phyloP scores from a whole-genome alignment of 1,140 invertebrate species.

The Polypedilum vanderplanki region DNA sequence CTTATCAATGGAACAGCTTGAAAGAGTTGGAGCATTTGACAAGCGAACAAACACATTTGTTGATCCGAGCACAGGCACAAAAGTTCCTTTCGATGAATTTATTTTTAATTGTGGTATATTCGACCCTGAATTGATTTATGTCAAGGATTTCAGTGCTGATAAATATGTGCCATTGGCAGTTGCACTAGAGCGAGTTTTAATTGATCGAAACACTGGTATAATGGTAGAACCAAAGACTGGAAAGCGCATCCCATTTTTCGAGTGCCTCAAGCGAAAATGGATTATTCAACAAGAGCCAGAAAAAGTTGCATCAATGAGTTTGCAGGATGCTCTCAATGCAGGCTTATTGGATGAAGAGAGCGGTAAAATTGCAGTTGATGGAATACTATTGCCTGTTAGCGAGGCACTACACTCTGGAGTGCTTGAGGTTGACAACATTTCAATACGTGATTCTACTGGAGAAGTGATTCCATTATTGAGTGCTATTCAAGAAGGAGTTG shows the following conservation, averaged over 20 bases:
- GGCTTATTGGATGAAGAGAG: constrained; percentile 44
- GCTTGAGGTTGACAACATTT: constrained; percentile 66
- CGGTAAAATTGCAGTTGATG: constrained; percentile 42
- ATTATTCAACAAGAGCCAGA: constrained; percentile 55
- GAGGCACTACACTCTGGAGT: constrained; percentile 65
- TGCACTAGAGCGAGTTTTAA: constrained; percentile 63
- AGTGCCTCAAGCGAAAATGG: constrained; percentile 67
- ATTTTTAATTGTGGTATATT: constrained; percentile 65
- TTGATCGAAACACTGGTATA: constrained; percentile 68
- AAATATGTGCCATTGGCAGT: constrained; percentile 63
- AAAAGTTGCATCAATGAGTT: constrained; percentile 42
- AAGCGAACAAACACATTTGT: constrained; percentile 64
- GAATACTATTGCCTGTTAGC: constrained; percentile 49
- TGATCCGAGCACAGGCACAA: constrained; percentile 65
- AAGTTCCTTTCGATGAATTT: constrained; percentile 70
- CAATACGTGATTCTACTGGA: constrained; percentile 61
- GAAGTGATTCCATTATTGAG: constrained; percentile 64
- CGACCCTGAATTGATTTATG: constrained; percentile 66
- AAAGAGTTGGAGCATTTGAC: constrained; percentile 67
- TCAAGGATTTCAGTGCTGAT: constrained; percentile 66
- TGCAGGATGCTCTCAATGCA: constrained; percentile 38
- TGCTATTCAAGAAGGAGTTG: constrained; percentile 65
- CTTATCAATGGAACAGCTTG: constrained; percentile 57
- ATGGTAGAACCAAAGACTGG: constrained; percentile 78
- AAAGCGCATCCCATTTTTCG: constrained; percentile 72